Conservation (phyloP, 1,140 invertebrate genomes). For the Pseudachorutes palmiensis region DNA sequence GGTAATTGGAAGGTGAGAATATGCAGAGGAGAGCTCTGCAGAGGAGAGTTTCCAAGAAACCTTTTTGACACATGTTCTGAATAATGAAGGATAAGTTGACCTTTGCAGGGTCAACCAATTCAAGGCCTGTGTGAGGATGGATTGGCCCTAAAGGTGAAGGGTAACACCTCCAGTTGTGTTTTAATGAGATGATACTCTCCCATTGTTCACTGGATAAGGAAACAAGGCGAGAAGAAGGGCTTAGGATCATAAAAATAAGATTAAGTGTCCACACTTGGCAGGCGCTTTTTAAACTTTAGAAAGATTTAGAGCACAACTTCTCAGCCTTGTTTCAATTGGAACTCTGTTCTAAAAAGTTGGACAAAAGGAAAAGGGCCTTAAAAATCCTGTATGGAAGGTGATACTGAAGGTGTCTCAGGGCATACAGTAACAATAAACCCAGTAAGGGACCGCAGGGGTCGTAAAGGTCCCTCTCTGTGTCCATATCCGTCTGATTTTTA, state of each 20-base stretch:
- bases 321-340: neutral
- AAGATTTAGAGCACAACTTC: neutral
- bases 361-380: neutral
- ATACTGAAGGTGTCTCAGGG: neutral
- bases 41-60: too few species aligned
- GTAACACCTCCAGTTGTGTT: conserved; percentile 6
- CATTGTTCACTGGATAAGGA: neutral
- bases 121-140: too few species aligned
- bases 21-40: too few species aligned
- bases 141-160: neutral
- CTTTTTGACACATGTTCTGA: too few species aligned
- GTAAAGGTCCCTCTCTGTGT: too few species aligned
- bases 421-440: neutral
- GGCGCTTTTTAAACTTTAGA: neutral
- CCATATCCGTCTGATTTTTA: too few species aligned
- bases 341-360: neutral
- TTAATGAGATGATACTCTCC: conserved; percentile 5
- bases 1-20: too few species aligned
- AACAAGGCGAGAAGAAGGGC: neutral
- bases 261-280: conserved; percentile 1
- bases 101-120: neutral
- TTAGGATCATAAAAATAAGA: conserved; percentile 11
- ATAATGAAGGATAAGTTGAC: neutral
- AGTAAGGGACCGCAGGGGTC: neutral
- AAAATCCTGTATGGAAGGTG: neutral